Conservation (phyloP, 1,140 invertebrate species). For the Temnothorax curvispinosus region DNA sequence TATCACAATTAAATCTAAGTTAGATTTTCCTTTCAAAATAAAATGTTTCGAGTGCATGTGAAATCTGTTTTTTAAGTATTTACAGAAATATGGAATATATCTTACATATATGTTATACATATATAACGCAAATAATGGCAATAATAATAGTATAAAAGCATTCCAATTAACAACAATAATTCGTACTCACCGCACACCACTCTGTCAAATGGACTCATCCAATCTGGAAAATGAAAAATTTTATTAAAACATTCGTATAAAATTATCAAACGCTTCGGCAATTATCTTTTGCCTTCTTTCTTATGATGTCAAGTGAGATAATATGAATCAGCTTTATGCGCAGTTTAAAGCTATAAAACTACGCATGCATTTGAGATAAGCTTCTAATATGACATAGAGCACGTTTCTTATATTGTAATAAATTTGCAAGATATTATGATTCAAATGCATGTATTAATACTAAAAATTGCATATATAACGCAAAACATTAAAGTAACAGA, state of each 20-base stretch:
- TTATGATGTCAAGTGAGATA: background rate
- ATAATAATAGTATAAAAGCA: constrained; percentile 12
- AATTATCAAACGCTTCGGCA: background rate
- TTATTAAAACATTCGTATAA: background rate
- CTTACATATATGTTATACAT: background rate
- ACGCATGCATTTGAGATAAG: constrained; percentile 59
- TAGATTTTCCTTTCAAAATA: background rate
- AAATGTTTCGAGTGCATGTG: background rate
- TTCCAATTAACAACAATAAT: background rate
- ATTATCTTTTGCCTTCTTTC: background rate
- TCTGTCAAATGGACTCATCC: constrained; percentile 96
- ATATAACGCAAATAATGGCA: background rate
- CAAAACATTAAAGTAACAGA: background rate
- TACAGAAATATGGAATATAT: constrained; percentile 53
- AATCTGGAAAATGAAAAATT: constrained; percentile 89
- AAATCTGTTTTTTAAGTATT: background rate
- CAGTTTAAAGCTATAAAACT: constrained; percentile 46
- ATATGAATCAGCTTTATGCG: background rate
- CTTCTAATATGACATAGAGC: background rate
- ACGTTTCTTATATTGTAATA: background rate
- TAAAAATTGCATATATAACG: background rate
- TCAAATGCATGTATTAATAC: background rate
- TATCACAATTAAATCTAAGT: background rate
- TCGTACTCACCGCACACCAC: constrained; percentile 95
- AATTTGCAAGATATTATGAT: background rate